Evolutionary conservation across 64 coral and sea anemone species (phyloP).

Genomic region (Trachythela sp.): DNA sequence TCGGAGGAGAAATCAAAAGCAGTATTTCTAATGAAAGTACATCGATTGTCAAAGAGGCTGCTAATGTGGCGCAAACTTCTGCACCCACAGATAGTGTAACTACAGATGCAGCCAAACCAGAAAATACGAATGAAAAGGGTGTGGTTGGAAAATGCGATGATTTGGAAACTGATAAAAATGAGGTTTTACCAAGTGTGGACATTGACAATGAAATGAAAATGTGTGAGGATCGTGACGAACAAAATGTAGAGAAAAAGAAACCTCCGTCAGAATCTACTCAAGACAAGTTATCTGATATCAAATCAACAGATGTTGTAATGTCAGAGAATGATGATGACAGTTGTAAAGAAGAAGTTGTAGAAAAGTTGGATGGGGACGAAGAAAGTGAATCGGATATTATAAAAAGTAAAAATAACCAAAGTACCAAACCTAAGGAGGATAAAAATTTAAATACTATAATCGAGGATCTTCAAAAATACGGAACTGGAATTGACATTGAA

Average conservation of each 20-base stretch:
- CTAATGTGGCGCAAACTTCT: neutral
- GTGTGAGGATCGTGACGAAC: conserved; percentile 17
- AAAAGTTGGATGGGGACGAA: neutral
- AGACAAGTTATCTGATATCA: conserved; percentile 19
- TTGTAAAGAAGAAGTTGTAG: neutral
- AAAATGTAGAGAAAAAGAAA: neutral
- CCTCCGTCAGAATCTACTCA: neutral
- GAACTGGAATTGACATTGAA: neutral
- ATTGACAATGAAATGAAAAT: neutral
- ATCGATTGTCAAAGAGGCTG: neutral
- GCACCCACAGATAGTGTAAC: no score
- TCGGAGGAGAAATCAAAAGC: neutral
- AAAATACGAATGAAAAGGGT: neutral
- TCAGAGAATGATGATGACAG: neutral
- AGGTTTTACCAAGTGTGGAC: neutral
- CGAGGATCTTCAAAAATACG: neutral
- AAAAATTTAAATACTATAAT: neutral
- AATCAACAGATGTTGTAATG: neutral
- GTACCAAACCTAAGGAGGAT: neutral
- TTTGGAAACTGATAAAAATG: neutral
- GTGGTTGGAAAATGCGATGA: neutral
- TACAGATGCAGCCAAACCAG: no score
- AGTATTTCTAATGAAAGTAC: neutral
- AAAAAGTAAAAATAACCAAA: neutral
- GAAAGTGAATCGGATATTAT: neutral